Evolutionary conservation across 2,797 vertebrate genomes (phyloP), one percentile per base, ranked within the genome.

Genomic region (Harpagifer antarcticus): DNA sequence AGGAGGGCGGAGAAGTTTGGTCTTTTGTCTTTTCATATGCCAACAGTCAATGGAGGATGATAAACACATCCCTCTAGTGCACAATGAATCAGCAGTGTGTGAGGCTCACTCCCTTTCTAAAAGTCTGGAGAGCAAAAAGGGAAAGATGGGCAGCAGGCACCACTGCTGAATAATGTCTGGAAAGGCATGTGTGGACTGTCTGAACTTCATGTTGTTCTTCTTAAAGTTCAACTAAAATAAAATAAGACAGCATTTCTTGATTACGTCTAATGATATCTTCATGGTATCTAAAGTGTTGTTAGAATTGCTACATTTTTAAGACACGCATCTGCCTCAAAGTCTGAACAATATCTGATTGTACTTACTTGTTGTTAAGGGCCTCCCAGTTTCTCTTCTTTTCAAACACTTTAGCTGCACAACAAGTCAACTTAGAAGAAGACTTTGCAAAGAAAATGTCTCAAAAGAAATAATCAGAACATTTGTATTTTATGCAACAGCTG

Each of bases 1-100:
- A 88, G 56, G 48, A 42, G 53, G 71, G 68, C 12, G 15, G 78
- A 66, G 58, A 74, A 68, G 60, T 74, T 72, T 48, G 54, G 47
- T 78, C 68, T 63, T 86, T 70, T 73, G 71, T 87, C 79, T 85
- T 83, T 79, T 81, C 49, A 55, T 84, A 79, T 78, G 58, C 31
- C 80, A 81, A 5, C 69, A 76, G 76, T 77, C 74, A 78, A 56
- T 42, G 69, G 72, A 50, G 71, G 69, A 82, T 85, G 78, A 81
- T 72, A 62, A 84, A 78, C 73, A 66, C 0, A 16, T 74, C 69
- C 78, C 71, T 60, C 53, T 16, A 14, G n/a, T 62, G 20, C 71
- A 73, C 79, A 74, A 67, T 84, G 80, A 81, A 74, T 86, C 84
- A 81, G 67, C 50, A 45, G 53, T n/a, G 45, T 76, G 59, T 79